Conservation (phyloP, 2,113 vertebrate genomes). For the Oncorhynchus kisutch region DNA sequence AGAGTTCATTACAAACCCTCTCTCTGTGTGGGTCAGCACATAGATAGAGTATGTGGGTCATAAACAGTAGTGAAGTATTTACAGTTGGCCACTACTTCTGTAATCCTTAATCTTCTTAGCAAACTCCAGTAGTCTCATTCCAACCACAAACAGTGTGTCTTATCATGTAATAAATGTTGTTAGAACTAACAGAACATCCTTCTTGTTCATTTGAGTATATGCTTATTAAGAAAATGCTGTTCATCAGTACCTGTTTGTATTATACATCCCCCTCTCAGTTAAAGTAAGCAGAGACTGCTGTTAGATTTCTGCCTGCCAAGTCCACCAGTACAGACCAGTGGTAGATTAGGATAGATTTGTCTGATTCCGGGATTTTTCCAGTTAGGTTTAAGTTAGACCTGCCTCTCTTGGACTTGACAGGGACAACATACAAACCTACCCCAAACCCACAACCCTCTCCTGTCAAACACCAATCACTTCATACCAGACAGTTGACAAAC, state of each 20-base stretch:
- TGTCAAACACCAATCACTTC: neutral
- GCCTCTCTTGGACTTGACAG: neutral
- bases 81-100: conserved; percentile 16
- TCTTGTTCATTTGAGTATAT: neutral
- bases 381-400: neutral
- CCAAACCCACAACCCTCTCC: neutral
- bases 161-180: neutral
- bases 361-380: conserved; percentile 3
- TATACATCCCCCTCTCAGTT: neutral
- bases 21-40: conserved; percentile 27
- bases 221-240: neutral
- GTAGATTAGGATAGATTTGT: neutral
- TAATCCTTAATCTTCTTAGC: conserved; percentile 59
- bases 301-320: neutral
- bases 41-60: conserved; percentile 31
- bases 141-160: conserved; percentile 4
- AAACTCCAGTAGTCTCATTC: conserved; percentile 42
- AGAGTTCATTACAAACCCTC: conserved; percentile 12
- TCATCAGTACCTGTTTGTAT: neutral
- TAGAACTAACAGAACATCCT: neutral
- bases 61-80: conserved; percentile 38
- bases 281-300: neutral
- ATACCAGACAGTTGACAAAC: neutral
- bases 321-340: neutral
- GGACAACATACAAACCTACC: neutral